phyloP scores from a whole-genome alignment of 2,113 vertebrate species.

The Eulemur macaco region DNA sequence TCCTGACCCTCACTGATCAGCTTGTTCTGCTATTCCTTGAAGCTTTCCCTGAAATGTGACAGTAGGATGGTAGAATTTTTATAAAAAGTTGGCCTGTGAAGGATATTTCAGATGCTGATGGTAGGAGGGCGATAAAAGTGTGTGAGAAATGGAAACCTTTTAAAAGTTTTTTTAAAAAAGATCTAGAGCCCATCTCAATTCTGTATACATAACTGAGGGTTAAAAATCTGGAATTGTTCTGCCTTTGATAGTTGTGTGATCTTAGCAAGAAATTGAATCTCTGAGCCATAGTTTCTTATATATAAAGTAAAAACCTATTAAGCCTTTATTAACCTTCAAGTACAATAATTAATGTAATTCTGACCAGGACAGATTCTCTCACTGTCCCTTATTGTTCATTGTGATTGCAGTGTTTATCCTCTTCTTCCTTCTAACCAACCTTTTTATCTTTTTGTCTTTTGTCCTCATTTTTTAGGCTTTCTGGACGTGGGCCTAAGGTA shows the following conservation, averaged over 20 bases:
- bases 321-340: neutral
- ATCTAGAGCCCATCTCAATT: neutral
- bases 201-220: neutral
- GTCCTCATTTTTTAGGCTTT: constrained; percentile 85
- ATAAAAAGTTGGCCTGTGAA: neutral
- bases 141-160: neutral
- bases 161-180: neutral
- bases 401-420: neutral
- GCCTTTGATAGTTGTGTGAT: neutral
- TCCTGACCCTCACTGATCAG: neutral
- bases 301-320: neutral
- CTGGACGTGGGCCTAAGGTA: constrained; percentile 92
- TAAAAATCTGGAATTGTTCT: neutral
- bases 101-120: neutral
- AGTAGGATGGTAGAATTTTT: neutral
- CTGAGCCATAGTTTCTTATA: constrained; percentile 16
- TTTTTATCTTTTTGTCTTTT: constrained; percentile 26
- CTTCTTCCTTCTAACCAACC: neutral
- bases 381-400: neutral
- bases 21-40: neutral
- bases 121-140: neutral
- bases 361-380: neutral
- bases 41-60: neutral
- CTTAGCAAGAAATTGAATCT: neutral
- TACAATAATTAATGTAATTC: neutral